These are phyloP conservation scores for Drosophila fuyamai DNA, from an alignment of 1,140 invertebrate genomes.

Conservation along the genomic window DNA sequence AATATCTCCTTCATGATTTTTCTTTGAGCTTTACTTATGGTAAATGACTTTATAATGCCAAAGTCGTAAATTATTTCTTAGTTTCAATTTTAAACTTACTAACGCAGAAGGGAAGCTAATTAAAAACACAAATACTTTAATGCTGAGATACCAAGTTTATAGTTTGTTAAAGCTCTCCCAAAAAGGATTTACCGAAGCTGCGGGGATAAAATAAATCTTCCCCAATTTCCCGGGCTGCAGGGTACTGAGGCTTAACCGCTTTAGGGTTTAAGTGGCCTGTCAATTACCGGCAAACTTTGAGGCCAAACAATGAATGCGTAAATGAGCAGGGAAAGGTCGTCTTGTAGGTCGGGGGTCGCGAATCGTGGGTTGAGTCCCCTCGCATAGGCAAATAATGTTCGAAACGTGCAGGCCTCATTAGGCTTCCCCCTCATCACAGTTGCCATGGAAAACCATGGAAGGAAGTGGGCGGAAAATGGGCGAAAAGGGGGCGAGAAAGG, in stretches of 20 bases:
- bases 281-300: conserved; percentile 48
- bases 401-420: conserved; percentile 61
- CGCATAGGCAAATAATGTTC: conserved; percentile 56
- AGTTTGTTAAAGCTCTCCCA: neutral
- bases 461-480: neutral
- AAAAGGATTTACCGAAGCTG: neutral
- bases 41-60: neutral
- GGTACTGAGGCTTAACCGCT: conserved; percentile 25
- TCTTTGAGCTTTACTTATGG: too few species aligned
- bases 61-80: neutral
- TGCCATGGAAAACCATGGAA: conserved; percentile 15
- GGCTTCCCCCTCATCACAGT: conserved; percentile 27
- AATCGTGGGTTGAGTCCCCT: conserved; percentile 3
- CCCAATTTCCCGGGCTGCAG: conserved; percentile 20
- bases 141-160: neutral
- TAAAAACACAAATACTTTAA: neutral
- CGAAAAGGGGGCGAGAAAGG: neutral
- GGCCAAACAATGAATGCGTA: conserved; percentile 43
- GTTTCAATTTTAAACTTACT: neutral
- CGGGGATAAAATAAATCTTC: conserved; percentile 25
- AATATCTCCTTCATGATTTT: too few species aligned
- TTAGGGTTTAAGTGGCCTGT: conserved; percentile 47
- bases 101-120: neutral
- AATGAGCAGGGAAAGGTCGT: conserved; percentile 30
- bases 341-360: neutral